phyloP scores from a whole-genome alignment of 2,888 invertebrate species.

The Agrotis exclamationis region DNA sequence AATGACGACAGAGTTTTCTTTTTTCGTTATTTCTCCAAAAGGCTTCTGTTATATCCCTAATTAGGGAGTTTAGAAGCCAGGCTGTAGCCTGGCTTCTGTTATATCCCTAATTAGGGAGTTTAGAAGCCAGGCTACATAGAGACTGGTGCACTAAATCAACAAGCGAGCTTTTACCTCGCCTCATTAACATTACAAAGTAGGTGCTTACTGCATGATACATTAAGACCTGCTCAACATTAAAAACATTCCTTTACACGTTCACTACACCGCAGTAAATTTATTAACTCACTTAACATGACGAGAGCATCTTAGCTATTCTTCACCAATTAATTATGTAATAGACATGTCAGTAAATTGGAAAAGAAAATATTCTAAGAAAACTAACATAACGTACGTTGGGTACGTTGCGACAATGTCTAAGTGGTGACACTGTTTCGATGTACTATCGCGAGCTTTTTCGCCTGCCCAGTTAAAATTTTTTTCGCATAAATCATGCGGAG shows the following conservation, averaged over 20 bases:
- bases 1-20: too few relatives aligned
- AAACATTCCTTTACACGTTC: neutral
- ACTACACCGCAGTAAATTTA: constrained; percentile 10
- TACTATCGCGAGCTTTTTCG: too few relatives aligned
- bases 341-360: neutral
- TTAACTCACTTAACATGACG: neutral
- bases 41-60: neutral
- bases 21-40: too few relatives aligned
- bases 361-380: neutral
- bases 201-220: constrained; percentile 20
- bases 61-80: neutral
- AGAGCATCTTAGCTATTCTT: neutral
- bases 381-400: neutral
- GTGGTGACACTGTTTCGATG: too few relatives aligned
- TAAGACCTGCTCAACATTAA: constrained; percentile 1
- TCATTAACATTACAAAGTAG: constrained; percentile 31
- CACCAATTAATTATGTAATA: neutral
- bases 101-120: neutral
- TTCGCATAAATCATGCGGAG: too few relatives aligned
- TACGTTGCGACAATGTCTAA: neutral
- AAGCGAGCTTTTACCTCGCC: constrained; percentile 8
- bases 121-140: neutral
- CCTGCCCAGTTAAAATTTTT: too few relatives aligned
- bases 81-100: too few relatives aligned
- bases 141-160: constrained; percentile 14